Conservation (phyloP, 2,888 invertebrate species). For the Trissolcus japonicus region DNA sequence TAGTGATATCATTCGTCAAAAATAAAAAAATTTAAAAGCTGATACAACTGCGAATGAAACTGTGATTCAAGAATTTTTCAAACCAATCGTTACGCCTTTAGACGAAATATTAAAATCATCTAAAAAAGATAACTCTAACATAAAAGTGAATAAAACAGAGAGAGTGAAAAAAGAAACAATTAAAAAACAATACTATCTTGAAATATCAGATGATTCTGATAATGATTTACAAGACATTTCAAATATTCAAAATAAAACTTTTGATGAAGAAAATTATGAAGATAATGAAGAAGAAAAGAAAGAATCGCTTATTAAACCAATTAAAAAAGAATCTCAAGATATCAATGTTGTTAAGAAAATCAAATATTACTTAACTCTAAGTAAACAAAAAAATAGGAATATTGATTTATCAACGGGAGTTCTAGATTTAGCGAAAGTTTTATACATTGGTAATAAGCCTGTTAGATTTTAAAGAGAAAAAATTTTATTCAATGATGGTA, state of each 20-base stretch:
- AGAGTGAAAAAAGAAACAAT: no score
- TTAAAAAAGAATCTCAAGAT: background rate
- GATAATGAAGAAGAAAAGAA: background rate
- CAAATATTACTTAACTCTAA: background rate
- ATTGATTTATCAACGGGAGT: constrained; percentile 3
- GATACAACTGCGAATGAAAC: background rate
- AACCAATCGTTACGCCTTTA: background rate
- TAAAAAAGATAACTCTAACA: no score
- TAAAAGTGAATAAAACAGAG: no score
- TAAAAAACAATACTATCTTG: no score
- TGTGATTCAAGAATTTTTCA: background rate
- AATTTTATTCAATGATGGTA: constrained; percentile 5
- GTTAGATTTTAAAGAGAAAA: background rate
- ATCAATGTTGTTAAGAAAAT: background rate
- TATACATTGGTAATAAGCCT: constrained; percentile 15
- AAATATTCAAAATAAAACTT: background rate
- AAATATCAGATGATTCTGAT: background rate
- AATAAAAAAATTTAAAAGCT: constrained; percentile 9
- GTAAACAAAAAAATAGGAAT: background rate
- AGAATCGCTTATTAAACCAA: background rate
- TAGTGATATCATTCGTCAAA: constrained; percentile 41
- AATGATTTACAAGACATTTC: no score
- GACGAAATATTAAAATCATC: no score
- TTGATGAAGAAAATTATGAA: background rate
- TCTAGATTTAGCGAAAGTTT: constrained; percentile 5